phyloP scores from a whole-genome alignment of 2,797 vertebrate genomes.

The Phylloscopus collybita region DNA sequence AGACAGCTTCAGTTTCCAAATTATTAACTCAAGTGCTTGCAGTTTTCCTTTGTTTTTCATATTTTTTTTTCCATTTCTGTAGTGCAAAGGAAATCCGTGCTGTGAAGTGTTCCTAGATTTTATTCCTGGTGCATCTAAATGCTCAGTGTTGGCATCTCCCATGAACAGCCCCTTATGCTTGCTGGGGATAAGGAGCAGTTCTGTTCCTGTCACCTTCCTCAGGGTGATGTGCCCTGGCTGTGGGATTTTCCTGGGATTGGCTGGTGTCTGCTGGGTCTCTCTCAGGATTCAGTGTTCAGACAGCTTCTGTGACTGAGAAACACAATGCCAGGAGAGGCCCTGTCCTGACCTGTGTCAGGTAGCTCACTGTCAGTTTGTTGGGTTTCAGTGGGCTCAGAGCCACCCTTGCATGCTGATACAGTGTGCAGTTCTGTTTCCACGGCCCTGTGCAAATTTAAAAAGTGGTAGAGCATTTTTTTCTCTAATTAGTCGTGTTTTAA shows the following conservation, averaged over 20 bases:
- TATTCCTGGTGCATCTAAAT: neutral
- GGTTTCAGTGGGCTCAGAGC: neutral
- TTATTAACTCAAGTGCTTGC: neutral
- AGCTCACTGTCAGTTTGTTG: neutral
- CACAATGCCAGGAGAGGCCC: neutral
- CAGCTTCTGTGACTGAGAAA: neutral
- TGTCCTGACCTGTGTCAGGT: rapidly evolving
- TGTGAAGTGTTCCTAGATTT: neutral
- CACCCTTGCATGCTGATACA: neutral
- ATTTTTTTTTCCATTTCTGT: neutral
- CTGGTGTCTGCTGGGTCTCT: neutral
- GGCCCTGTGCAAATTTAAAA: neutral
- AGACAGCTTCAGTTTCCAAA: neutral
- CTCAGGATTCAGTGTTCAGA: neutral
- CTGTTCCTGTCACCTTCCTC: neutral
- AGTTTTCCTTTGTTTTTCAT: neutral
- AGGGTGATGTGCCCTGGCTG: neutral
- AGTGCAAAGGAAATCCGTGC: neutral
- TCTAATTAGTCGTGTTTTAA: neutral
- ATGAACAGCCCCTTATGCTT: neutral
- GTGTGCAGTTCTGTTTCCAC: neutral
- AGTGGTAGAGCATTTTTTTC: neutral
- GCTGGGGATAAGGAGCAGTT: neutral
- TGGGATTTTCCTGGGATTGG: neutral
- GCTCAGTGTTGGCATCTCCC: neutral